These are phyloP conservation scores for Halichondria panicea DNA, from an alignment of 37 sponge, comb jelly and placozoan species.

Conservation along the genomic window DNA sequence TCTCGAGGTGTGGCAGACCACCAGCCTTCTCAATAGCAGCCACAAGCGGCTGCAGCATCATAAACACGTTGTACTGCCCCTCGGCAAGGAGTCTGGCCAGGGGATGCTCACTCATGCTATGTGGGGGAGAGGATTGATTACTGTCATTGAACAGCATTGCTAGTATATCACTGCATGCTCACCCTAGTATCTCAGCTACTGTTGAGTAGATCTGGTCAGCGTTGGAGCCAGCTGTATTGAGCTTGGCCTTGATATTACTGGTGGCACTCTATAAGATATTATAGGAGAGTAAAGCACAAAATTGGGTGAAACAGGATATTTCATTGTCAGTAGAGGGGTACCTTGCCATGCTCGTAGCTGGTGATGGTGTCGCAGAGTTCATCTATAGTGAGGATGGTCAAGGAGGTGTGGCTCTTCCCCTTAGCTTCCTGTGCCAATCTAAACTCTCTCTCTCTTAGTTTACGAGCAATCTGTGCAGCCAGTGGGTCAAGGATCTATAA, in stretches of 20 bases:
- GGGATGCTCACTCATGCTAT: constrained; percentile 73
- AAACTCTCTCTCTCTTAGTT: constrained; percentile 24
- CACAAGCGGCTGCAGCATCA: constrained; percentile 49
- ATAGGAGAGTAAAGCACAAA: neutral
- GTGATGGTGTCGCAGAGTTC: constrained; percentile 39
- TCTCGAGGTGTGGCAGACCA: constrained; percentile 38
- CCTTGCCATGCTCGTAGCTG: constrained; percentile 58
- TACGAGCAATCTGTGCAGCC: constrained; percentile 35
- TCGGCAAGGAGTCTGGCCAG: constrained; percentile 66
- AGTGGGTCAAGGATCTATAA: too few species aligned
- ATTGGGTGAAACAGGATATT: neutral
- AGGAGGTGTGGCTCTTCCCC: neutral
- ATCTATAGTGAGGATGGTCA: constrained; percentile 25
- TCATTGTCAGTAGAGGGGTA: neutral
- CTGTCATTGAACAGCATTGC: neutral
- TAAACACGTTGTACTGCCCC: constrained; percentile 59
- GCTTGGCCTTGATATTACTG: neutral
- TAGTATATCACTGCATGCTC: neutral
- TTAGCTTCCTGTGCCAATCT: constrained; percentile 17
- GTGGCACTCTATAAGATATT: constrained; percentile 4
- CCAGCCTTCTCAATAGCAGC: constrained; percentile 41
- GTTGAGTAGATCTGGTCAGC: constrained; percentile 21
- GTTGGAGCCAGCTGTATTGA: constrained; percentile 12
- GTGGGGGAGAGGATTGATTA: neutral
- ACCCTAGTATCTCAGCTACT: constrained; percentile 62